These are phyloP conservation scores for Lysiphlebus fabarum DNA, from an alignment of 1,140 invertebrate genomes.

Conservation along the genomic window DNA sequence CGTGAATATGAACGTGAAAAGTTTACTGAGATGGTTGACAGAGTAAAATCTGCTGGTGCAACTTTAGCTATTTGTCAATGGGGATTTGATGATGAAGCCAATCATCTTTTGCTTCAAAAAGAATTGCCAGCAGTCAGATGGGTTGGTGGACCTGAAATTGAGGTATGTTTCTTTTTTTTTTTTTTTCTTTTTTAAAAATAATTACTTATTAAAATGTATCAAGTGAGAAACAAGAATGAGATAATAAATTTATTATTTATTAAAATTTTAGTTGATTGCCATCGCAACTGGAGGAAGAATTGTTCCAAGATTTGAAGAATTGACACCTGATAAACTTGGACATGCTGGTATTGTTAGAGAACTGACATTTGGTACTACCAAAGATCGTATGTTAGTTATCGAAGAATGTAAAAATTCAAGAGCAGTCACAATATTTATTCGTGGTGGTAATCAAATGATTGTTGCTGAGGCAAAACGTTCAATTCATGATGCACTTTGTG, in stretches of 20 bases:
- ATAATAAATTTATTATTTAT: slow-evolving; percentile 52
- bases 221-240: slow-evolving; percentile 39
- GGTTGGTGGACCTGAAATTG: slow-evolving; percentile 91
- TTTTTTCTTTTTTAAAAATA: slow-evolving; percentile 37
- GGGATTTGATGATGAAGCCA: slow-evolving; percentile 99
- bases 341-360: slow-evolving; percentile 91
- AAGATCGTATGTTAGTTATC: slow-evolving; percentile 96
- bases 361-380: slow-evolving; percentile 92
- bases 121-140: slow-evolving; percentile 95
- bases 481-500: slow-evolving; percentile 96
- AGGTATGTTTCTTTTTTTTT: slow-evolving; percentile 55
- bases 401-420: slow-evolving; percentile 96
- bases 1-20: slow-evolving; percentile 94
- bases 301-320: slow-evolving; percentile 94
- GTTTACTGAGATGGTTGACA: slow-evolving; percentile 93
- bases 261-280: slow-evolving; percentile 75
- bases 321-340: slow-evolving; percentile 91
- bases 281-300: slow-evolving; percentile 98
- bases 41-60: slow-evolving; percentile 92
- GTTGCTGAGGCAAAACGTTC: slow-evolving; percentile 97
- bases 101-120: slow-evolving; percentile 91
- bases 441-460: slow-evolving; percentile 98
- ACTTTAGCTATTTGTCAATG: slow-evolving; percentile 98
- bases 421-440: slow-evolving; percentile 95
- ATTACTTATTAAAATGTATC: too few relatives aligned